Base-by-base conservation (phyloP, 1,140 invertebrate species). In the Sminthurides bifidus region DNA sequence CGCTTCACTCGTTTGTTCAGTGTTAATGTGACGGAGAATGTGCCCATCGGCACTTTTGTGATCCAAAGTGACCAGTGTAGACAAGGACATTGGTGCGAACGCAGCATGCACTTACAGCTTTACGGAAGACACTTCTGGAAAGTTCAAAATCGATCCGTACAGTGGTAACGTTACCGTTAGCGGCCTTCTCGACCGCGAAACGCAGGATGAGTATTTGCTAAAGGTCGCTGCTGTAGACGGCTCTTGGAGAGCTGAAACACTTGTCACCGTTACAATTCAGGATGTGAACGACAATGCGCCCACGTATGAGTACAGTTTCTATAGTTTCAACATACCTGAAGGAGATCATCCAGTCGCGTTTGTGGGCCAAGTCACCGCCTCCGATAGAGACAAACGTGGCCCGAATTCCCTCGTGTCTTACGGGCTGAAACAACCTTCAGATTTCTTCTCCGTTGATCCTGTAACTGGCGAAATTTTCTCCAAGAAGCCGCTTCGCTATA, bases 321-420 rank as follows among this genome's bases (percentile, higher is more conserved):
- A 94, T 66, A 83, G 81, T 65, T 92, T 93, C 66, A 87, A 92
- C 68, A 86, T 95, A 56, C 85, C 87, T 0, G 89, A 93, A 69
- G 72, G 87, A 6, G 84, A 90, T 68, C 75, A 79, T 46, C 76
- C 79, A 43, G 79, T 85, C 31, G 80, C 85, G 0, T 82, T 86
- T 70, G 85, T 93, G 19, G 90, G 91, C 3, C 86, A 89, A 73
- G 87, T 95, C 0, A 77, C 81, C 17, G 91, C 91, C 2, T 81
- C 79, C 0, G 92, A 95, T 73, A 75, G 81, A 59, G 92, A 95
- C 67, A 92, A 94, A 66, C 84, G 87, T 67, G 89, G 89, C 0
- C 90, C 91, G 1, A 97, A 98, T 71, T 92, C 92, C 1, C 81
- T 89, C 0, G 84, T 96, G 48, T 89, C 87, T 2, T 98, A 95